Conservation (phyloP, 2,113 vertebrate genomes). For the Mirounga angustirostris region DNA sequence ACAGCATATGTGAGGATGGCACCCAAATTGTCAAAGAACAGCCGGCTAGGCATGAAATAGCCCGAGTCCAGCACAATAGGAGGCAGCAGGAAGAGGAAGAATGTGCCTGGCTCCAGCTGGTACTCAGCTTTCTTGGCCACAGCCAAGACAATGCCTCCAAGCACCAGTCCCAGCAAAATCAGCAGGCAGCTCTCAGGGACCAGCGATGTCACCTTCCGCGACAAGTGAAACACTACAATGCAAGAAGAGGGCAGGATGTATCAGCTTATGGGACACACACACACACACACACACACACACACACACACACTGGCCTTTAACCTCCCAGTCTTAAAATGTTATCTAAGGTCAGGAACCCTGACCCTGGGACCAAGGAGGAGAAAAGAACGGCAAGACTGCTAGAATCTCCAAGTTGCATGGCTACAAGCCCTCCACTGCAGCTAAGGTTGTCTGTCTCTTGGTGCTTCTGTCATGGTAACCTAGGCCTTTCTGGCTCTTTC, state of each 20-base stretch:
- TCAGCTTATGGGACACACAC: not conserved
- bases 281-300: not conserved
- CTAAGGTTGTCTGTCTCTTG: not conserved
- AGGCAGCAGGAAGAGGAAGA: conserved; percentile 98
- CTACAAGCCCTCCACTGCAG: not conserved
- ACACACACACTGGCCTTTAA: not conserved
- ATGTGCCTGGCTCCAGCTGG: conserved; percentile 96
- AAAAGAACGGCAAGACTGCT: conserved; percentile 16
- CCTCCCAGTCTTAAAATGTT: not conserved
- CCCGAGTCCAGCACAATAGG: conserved; percentile 97
- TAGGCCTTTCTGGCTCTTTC: not conserved
- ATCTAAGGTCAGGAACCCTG: not conserved
- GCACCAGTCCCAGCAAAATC: conserved; percentile 96
- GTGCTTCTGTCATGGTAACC: not conserved
- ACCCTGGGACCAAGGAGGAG: not conserved
- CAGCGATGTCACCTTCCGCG: conserved; percentile 94
- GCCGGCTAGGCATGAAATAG: conserved; percentile 97
- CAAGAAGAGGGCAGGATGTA: conserved; percentile 68
- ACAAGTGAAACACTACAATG: conserved; percentile 95
- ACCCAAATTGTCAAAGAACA: conserved; percentile 98
- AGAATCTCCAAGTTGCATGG: not conserved
- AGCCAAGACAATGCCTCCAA: conserved; percentile 95
- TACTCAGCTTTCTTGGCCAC: conserved; percentile 96
- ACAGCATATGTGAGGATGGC: conserved; percentile 97
- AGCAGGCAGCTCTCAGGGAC: conserved; percentile 98